phyloP scores from a whole-genome alignment of 2,797 vertebrate species.

The Melanotaenia nigrans region DNA sequence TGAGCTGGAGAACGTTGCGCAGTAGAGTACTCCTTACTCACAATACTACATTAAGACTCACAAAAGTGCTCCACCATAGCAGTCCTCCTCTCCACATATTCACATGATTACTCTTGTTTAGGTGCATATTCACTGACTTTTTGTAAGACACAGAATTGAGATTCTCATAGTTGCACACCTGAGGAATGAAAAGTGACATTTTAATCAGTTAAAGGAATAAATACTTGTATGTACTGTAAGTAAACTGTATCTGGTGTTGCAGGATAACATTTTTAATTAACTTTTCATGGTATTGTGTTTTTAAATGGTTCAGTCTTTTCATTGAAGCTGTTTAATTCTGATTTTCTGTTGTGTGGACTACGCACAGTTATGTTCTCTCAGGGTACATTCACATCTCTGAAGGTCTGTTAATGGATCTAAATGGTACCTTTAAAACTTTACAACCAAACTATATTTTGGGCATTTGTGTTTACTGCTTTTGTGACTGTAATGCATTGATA shows the following conservation, averaged over 20 bases:
- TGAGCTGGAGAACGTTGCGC: conserved; percentile 1
- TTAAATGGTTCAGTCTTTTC: conserved; percentile 12
- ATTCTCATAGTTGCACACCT: not conserved
- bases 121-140: conserved; percentile 1
- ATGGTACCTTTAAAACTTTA: conserved; percentile 45
- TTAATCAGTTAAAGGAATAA: conserved; percentile 2
- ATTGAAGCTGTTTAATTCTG: conserved; percentile 27
- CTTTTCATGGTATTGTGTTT: conserved; percentile 36
- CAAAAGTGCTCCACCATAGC: not conserved
- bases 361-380: conserved; percentile 67
- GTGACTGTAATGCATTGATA: conserved; percentile 27
- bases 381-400: conserved; percentile 48
- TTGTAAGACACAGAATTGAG: conserved; percentile 10
- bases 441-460: conserved; percentile 19
- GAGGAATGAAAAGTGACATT: not conserved
- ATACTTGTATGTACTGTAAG: conserved; percentile 10
- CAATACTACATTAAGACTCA: not conserved
- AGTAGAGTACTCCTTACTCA: conserved; percentile 27
- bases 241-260: conserved; percentile 11
- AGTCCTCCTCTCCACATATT: not conserved
- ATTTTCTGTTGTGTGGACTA: conserved; percentile 33
- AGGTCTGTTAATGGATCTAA: conserved; percentile 14
- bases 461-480: conserved; percentile 45
- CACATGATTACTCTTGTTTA: not conserved
- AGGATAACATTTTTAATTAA: conserved; percentile 15